Evolutionary conservation across 2,797 vertebrate species (phyloP), one percentile per base, ranked within the genome.

Genomic region (Lacerta bilineata): DNA sequence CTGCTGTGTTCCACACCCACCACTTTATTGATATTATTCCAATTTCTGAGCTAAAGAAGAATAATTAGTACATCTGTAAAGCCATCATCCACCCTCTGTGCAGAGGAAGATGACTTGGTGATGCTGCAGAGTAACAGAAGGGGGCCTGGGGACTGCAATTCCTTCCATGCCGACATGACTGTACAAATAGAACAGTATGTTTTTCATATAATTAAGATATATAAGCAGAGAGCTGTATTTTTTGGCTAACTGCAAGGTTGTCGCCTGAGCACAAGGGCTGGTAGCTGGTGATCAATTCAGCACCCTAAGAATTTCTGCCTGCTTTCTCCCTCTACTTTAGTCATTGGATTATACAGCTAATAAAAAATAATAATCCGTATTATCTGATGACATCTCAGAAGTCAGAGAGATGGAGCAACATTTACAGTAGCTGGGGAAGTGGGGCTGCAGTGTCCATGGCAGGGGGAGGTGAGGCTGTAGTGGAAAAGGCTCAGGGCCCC

Each of bases 61-160:
- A 83, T 64, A 88, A 90, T 83, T 7, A 64, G 91, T 90, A 91
- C 25, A 84, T 66, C 80, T 83, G 59, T 78, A 91, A 68, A 93
- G 83, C 17, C 27, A 7, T 20, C 82, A 74, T 86, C 64, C 66
- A 78, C 4, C 66, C 29, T n/a, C 29, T 64, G 64, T 18, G 8
- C 17, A 5, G 15, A 50, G 43, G 29, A 55, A 17, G 66, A 29
- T 64, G 4, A 5, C 27, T 64, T 25, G 61, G 25, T 6, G 66
- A 80, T 84, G 25, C 29, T 55, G 36, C 39, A 3, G 71, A 46
- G 59, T 46, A 10, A 83, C 17, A 27, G 15, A 68, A 80, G n/a
- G n/a, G 39, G 27, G 10, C n/a, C 43, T 85, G 27, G 36, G 27
- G 50, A 55, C 0, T 11, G 1, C 17, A 50, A 25, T 75, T 68